Conservation (phyloP, 1,140 invertebrate species). For the Probaryconus sp. region DNA sequence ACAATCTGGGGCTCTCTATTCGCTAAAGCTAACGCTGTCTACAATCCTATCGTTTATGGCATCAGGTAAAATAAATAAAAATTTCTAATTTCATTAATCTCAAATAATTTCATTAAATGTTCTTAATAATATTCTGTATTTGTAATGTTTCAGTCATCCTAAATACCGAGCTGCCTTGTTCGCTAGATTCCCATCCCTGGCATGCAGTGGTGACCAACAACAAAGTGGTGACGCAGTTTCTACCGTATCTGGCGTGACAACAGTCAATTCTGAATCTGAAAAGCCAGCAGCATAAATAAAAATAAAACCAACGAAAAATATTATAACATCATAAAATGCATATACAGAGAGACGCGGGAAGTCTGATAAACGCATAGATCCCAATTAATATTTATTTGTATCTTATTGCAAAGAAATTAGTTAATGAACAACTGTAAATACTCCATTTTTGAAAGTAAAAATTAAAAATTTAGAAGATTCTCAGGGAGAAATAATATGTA, state of each 20-base stretch:
- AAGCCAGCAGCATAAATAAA: slow-evolving; percentile 79
- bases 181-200: slow-evolving; percentile 84
- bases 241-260: slow-evolving; percentile 71
- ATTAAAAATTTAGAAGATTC: slow-evolving; percentile 12
- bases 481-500: not conserved
- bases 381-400: slow-evolving; percentile 9
- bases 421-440: slow-evolving; percentile 37
- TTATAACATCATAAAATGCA: slow-evolving; percentile 3
- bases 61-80: slow-evolving; percentile 81
- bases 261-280: slow-evolving; percentile 76
- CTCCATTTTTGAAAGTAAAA: slow-evolving; percentile 9
- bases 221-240: slow-evolving; percentile 64
- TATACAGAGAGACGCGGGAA: slow-evolving; percentile 4
- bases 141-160: slow-evolving; percentile 81
- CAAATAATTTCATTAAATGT: too few species aligned
- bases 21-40: slow-evolving; percentile 87
- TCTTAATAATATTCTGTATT: too few species aligned
- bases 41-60: slow-evolving; percentile 90
- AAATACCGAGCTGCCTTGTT: slow-evolving; percentile 86
- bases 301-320: slow-evolving; percentile 3
- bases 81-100: not conserved
- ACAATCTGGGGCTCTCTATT: slow-evolving; percentile 89
- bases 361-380: not conserved
- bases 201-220: slow-evolving; percentile 74
- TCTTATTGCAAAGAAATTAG: slow-evolving; percentile 1